Evolutionary conservation across 2,888 invertebrate genomes (phyloP), one percentile per base, ranked within the genome.

Genomic region (Melolontha melolontha): DNA sequence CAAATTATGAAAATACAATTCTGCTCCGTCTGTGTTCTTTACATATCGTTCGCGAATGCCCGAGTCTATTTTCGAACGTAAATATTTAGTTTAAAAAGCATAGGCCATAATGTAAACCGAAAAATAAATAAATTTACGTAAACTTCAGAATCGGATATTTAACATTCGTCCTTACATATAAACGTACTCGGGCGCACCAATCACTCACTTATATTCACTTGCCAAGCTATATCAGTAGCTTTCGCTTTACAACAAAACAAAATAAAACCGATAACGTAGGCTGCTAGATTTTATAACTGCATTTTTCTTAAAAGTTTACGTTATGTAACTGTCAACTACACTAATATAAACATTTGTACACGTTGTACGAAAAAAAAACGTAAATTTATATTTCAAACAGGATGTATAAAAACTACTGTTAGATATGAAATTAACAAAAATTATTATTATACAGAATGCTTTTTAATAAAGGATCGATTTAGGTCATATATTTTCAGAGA

Each of bases 281-380:
- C 29, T 34, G 59, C 39, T 47, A 62, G 34, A 14, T 39, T 22
- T 54, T 64, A 41, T 44, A 64, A 64, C 54, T 64, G 52, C 64
- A 64, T 54, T 42, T 51, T 54, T 51, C 52, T 54, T 44, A 40
- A 12, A 11, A 42, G 54, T 29, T 57, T 59, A 59, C 40, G 50
- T 66, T 66, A 66, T 66, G 66, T 66, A 66, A 66, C 59, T 66
- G 66, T 66, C 66, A 66, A 64, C 54, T 44, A 44, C 59, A 5
- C 7, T 62, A n/a, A 62, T 47, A 47, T 39, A 47, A 62, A 27
- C 47, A 16, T 49, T 49, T 54, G 47, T 47, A 44, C 47, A 47
- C 47, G 10, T 16, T 47, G 14, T 49, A 49, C 17, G 22, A 11
- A 39, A 54, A 39, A 7, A 14, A 52, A 29, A 29, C 14, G 12